These are phyloP conservation scores for Plutomurus gul DNA, from an alignment of 1,140 invertebrate species.

Conservation along the genomic window DNA sequence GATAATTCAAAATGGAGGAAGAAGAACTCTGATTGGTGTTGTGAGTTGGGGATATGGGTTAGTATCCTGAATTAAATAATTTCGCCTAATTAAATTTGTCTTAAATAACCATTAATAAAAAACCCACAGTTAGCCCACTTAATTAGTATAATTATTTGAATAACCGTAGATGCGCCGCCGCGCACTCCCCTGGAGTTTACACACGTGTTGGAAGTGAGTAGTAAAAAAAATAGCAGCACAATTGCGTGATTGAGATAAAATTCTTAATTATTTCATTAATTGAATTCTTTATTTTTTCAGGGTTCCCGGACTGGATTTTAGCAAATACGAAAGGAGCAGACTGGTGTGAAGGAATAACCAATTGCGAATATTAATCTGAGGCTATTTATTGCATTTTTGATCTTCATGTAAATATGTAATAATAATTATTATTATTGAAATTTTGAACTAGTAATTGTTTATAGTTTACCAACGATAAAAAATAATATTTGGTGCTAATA, in stretches of 20 bases:
- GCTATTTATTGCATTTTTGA: not conserved
- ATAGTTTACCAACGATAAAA: no score
- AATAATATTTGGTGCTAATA: no score
- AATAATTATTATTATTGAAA: not conserved
- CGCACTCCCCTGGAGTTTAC: constrained; percentile 10
- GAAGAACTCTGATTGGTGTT: constrained; percentile 52
- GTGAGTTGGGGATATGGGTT: constrained; percentile 51
- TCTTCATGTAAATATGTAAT: not conserved
- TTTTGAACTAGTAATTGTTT: no score
- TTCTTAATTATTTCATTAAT: not conserved
- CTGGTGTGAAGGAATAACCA: constrained; percentile 45
- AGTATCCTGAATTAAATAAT: no score
- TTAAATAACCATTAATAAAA: no score
- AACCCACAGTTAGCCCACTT: no score
- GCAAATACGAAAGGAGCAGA: constrained; percentile 41
- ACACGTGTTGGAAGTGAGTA: not conserved
- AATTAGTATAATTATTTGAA: no score
- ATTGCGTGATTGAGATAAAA: not conserved
- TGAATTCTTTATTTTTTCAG: not conserved
- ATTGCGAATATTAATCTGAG: not conserved
- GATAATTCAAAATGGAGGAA: constrained; percentile 41
- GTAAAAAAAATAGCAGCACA: not conserved
- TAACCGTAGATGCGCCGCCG: constrained; percentile 39
- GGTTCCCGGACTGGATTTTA: constrained; percentile 48
- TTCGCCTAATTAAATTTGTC: no score